Evolutionary conservation across 2,113 vertebrate genomes (phyloP).

Genomic region (Pipa parva): DNA sequence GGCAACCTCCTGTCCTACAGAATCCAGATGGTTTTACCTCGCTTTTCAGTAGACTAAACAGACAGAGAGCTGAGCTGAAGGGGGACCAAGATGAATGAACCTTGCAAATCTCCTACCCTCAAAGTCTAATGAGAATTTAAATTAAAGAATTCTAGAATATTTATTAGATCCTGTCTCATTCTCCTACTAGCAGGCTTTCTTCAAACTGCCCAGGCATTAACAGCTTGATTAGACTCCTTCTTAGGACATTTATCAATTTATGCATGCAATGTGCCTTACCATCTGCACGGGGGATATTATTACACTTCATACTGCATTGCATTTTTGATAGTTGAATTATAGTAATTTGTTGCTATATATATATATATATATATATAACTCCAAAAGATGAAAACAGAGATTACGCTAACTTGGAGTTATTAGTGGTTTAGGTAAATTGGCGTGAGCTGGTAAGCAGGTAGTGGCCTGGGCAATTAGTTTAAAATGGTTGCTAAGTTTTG

Average conservation of each 20-base stretch:
- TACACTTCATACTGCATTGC: too few species aligned
- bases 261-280: background rate
- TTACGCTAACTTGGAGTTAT: too few species aligned
- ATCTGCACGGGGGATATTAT: background rate
- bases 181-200: background rate
- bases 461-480: too few species aligned
- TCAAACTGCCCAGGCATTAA: background rate
- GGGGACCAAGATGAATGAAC: conserved; percentile 21
- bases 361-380: too few species aligned
- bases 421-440: too few species aligned
- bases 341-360: too few species aligned
- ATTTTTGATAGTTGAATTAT: too few species aligned
- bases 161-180: conserved; percentile 8
- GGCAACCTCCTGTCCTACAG: background rate
- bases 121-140: conserved; percentile 31
- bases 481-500: too few species aligned
- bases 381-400: too few species aligned
- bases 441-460: too few species aligned
- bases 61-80: background rate
- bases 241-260: background rate
- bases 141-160: conserved; percentile 27
- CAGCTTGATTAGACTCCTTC: background rate
- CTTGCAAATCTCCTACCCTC: background rate
- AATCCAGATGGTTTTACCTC: background rate
- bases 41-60: background rate